phyloP scores from a whole-genome alignment of 2,888 invertebrate species.

The Athetis lepigone region DNA sequence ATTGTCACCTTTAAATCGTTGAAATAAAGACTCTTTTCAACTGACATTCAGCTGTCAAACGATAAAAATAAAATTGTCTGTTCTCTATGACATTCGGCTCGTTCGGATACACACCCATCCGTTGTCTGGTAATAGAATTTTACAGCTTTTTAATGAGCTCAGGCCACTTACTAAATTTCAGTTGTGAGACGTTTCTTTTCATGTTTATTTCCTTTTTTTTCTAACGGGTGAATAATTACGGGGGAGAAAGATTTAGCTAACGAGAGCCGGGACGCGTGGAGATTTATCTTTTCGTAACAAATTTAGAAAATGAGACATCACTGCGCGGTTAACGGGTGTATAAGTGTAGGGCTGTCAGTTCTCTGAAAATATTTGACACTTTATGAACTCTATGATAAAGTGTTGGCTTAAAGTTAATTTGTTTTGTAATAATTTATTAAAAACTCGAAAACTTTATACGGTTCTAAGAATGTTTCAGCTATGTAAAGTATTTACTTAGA shows the following conservation, averaged over 20 bases:
- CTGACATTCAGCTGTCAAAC: conserved; percentile 50
- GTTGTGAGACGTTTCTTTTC: conserved; percentile 82
- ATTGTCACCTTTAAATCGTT: conserved; percentile 57
- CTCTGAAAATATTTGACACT: conserved; percentile 48
- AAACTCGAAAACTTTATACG: conserved; percentile 21
- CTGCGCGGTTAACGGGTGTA: conserved; percentile 70
- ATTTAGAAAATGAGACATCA: conserved; percentile 90
- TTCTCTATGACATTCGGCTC: conserved; percentile 61
- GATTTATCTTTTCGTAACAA: conserved; percentile 89
- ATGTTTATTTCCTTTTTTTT: conserved; percentile 80
- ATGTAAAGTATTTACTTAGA: background rate
- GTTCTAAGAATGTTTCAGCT: conserved; percentile 4
- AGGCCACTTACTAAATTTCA: conserved; percentile 86
- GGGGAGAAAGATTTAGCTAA: conserved; percentile 87
- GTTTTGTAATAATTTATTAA: conserved; percentile 43
- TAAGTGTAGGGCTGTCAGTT: conserved; percentile 61
- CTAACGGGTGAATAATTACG: conserved; percentile 84
- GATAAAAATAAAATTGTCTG: conserved; percentile 53
- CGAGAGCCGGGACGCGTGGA: conserved; percentile 84
- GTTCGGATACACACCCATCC: conserved; percentile 75
- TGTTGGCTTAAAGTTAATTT: conserved; percentile 36
- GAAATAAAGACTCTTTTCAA: conserved; percentile 68
- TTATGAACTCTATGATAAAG: conserved; percentile 42
- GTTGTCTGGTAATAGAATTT: conserved; percentile 84
- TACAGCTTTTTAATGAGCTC: conserved; percentile 89